These are phyloP conservation scores for Bradypodion pumilum DNA, from an alignment of 2,797 vertebrate species.

Conservation along the genomic window DNA sequence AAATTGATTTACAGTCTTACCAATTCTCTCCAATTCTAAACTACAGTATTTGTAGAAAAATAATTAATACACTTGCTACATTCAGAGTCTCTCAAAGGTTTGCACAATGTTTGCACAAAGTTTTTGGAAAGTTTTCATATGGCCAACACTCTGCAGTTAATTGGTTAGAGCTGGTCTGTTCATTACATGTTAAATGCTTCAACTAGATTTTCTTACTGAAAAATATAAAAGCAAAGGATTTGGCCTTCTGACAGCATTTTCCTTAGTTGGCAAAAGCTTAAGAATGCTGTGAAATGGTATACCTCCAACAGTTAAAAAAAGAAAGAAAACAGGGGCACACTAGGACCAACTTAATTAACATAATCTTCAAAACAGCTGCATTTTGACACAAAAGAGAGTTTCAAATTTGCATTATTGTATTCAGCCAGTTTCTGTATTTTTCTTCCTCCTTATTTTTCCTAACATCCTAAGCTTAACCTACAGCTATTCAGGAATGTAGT, in stretches of 20 bases:
- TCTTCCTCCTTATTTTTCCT: too few species aligned
- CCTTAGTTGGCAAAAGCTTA: background rate
- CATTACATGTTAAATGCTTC: background rate
- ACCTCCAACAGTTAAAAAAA: background rate
- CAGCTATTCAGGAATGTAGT: background rate
- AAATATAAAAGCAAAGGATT: background rate
- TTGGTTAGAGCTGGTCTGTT: background rate
- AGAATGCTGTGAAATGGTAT: background rate
- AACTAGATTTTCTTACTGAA: background rate
- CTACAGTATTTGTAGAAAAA: background rate
- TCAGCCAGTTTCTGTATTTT: background rate
- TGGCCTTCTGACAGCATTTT: too few species aligned
- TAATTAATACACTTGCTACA: background rate
- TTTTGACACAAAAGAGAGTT: background rate
- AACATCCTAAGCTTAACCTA: background rate
- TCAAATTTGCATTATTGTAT: background rate
- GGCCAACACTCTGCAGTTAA: background rate
- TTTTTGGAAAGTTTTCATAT: background rate
- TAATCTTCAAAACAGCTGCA: background rate
- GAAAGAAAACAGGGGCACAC: too few species aligned
- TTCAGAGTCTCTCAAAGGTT: background rate
- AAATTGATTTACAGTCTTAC: background rate
- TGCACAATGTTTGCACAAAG: background rate
- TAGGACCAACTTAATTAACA: background rate
- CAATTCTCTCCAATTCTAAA: background rate